Percentiles rank a stretch among this genome's conserved stretches.
Evolutionary conservation across 2,797 vertebrate genomes (phyloP).

Genomic region (Pipistrellus pygmaeus): DNA sequence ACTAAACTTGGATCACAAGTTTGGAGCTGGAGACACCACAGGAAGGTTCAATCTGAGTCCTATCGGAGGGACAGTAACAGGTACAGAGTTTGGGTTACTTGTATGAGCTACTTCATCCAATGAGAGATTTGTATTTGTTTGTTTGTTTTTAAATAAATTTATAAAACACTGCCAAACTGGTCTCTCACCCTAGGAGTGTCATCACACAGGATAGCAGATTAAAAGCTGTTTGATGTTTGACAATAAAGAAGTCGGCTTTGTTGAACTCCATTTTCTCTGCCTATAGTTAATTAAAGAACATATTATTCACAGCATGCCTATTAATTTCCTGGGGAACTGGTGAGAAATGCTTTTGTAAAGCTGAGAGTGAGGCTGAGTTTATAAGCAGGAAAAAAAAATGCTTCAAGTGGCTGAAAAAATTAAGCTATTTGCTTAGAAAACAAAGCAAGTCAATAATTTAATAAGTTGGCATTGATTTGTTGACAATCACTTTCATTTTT

Average conservation of each 20-base stretch:
- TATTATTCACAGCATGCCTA: slow-evolving; percentile 70
- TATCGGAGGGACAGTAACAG: fast-evolving
- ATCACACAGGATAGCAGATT: slow-evolving; percentile 46
- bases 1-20: neutral
- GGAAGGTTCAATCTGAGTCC: too few species aligned
- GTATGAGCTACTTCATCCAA: neutral
- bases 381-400: slow-evolving; percentile 69
- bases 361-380: neutral
- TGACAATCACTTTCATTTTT: neutral
- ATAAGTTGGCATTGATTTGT: slow-evolving; percentile 51
- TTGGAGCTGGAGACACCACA: neutral
- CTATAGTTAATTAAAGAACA: slow-evolving; percentile 74
- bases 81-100: neutral
- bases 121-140: neutral
- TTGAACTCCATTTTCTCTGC: slow-evolving; percentile 57
- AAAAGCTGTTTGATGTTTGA: slow-evolving; percentile 69
- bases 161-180: neutral
- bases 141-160: neutral
- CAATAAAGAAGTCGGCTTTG: slow-evolving; percentile 58
- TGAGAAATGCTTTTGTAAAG: slow-evolving; percentile 72
- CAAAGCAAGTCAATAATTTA: slow-evolving; percentile 65
- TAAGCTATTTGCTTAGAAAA: slow-evolving; percentile 65
- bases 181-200: neutral
- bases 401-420: slow-evolving; percentile 65
- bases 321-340: slow-evolving; percentile 71